phyloP scores from a whole-genome alignment of 2,888 invertebrate genomes.

The Cybosia mesomella region DNA sequence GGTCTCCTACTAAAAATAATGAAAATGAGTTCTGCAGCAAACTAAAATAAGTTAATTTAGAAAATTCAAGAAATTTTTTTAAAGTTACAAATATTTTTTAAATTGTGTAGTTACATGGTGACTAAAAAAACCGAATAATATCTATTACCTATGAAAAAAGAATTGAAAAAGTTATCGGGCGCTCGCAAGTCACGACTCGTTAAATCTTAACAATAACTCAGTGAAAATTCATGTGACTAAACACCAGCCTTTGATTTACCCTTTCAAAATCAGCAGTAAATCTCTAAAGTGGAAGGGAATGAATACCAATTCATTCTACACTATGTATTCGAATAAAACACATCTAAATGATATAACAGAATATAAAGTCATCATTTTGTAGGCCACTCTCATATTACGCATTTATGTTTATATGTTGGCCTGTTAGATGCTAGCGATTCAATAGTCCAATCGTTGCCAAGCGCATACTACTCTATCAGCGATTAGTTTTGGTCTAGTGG shows the following conservation, averaged over 20 bases:
- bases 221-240: not conserved
- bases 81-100: too few relatives aligned
- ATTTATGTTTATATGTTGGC: slow-evolving; percentile 45
- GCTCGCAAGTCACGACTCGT: not conserved
- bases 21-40: too few relatives aligned
- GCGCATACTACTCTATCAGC: slow-evolving; percentile 83
- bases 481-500: slow-evolving; percentile 84
- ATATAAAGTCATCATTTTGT: slow-evolving; percentile 47
- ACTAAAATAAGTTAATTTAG: too few relatives aligned
- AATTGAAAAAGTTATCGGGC: not conserved
- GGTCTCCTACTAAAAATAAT: too few relatives aligned
- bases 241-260: not conserved
- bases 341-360: slow-evolving; percentile 19
- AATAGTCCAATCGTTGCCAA: slow-evolving; percentile 81
- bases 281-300: not conserved
- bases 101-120: not conserved
- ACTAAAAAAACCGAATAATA: not conserved
- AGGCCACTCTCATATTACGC: slow-evolving; percentile 35
- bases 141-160: not conserved
- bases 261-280: not conserved
- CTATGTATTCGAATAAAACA: not conserved
- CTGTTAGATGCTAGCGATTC: slow-evolving; percentile 68
- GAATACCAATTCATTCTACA: not conserved
- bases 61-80: too few relatives aligned
- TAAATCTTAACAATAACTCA: not conserved